Evolutionary conservation across 2,797 vertebrate species (phyloP).

Genomic region (Ptychadena robeensis): DNA sequence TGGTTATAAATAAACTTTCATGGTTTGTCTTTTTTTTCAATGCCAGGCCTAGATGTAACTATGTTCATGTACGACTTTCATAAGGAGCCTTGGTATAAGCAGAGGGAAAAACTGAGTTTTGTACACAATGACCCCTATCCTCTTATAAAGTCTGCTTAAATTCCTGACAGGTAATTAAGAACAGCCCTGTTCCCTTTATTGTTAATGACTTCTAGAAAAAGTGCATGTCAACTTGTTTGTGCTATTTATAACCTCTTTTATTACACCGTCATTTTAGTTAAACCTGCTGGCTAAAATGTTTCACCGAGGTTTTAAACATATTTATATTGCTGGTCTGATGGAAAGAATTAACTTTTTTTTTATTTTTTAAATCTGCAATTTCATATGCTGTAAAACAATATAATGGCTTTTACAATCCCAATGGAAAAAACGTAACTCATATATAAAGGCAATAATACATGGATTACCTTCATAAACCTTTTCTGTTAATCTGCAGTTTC

Average conservation of each 20-base stretch:
- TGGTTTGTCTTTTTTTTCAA: no score
- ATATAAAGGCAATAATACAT: slow-evolving; percentile 31
- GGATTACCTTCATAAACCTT: slow-evolving; percentile 37
- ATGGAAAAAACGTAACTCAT: slow-evolving; percentile 45
- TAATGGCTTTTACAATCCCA: slow-evolving; percentile 43
- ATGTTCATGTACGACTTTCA: not conserved
- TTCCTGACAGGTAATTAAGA: slow-evolving; percentile 13
- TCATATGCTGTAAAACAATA: slow-evolving; percentile 47
- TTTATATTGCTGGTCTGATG: slow-evolving; percentile 4
- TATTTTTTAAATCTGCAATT: slow-evolving; percentile 38
- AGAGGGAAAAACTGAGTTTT: not conserved
- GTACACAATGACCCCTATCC: not conserved
- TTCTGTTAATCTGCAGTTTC: slow-evolving; percentile 27
- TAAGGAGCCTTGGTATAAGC: not conserved
- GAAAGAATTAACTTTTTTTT: slow-evolving; percentile 31
- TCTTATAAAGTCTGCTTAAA: not conserved
- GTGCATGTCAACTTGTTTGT: slow-evolving; percentile 11
- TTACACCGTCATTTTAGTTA: slow-evolving; percentile 19
- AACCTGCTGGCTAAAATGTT: slow-evolving; percentile 23
- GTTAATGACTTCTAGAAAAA: slow-evolving; percentile 23
- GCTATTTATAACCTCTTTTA: slow-evolving; percentile 28
- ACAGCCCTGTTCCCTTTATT: not conserved
- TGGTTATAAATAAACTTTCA: no score
- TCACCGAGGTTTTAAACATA: slow-evolving; percentile 11
- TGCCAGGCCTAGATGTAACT: not conserved